Evolutionary conservation across 2,888 invertebrate genomes (phyloP), one percentile per base, ranked within the genome.

Genomic region (Stenolophus ochropezus): DNA sequence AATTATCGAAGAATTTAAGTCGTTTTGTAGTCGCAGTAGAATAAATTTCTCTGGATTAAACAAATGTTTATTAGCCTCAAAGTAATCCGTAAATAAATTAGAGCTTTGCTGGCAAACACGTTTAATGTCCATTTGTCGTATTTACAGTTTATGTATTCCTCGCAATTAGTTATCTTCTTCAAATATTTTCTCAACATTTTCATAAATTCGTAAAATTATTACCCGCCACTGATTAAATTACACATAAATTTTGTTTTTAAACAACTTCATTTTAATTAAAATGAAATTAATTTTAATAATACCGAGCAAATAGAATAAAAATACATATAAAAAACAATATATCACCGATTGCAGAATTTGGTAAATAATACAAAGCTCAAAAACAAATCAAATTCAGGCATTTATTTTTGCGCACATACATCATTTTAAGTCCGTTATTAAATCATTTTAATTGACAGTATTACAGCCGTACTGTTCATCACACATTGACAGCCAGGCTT

Each of bases 401-500:
- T 79, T 49, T 71, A 79, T 79, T 79, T 79, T 79, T 79, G 71
- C 79, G 23, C 21, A 73, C 75, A 73, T 80, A 21, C 33, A 80
- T 80, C 80, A 80, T 56, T 80, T 69, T 80, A 65, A 58, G 14
- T 58, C 71, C 80, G 56, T 73, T 80, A 80, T 80, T 80, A 80
- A 80, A 80, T 80, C 80, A 80, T 80, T 80, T 73, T 80, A 80
- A 80, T 80, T 80, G 80, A 80, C 80, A 80, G 80, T n/a, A 73
- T 80, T 73, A 80, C 80, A 80, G 58, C 14, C 18, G 21, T 69
- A 73, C 79, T 69, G 69, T 79, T 69, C 79, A 79, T 79, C 79
- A 79, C 51, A 23, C 33, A 53, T 53, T 79, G 79, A 79, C 79
- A 79, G 79, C 25, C 53, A 69, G 69, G 79, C 69, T 79, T 79